Evolutionary conservation across 2,797 vertebrate genomes (phyloP), one percentile per base, ranked within the genome.

Genomic region (Champsocephalus esox): DNA sequence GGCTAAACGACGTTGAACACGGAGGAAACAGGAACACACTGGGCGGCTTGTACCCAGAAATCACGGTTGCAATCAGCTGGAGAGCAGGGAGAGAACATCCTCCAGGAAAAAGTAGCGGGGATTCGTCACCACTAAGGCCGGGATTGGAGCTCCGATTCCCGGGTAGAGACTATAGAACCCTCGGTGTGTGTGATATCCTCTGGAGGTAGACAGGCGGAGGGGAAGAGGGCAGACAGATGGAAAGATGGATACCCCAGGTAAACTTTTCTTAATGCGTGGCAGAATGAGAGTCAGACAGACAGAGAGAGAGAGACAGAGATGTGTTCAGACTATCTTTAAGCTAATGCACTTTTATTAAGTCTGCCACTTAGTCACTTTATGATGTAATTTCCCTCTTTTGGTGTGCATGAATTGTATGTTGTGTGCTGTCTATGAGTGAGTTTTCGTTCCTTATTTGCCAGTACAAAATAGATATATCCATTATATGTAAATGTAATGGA

Each of bases 261-360:
- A 91, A 92, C 59, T 90, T 83, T 88, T 80, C 72, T 57, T 80
- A 62, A 5, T 89, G 89, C 89, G 87, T 92, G 91, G 88, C 90
- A 87, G 46, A 62, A 9, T 28, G 50, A 73, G 4, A 50, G 45
- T 69, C 6, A 55, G 14, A 44, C 21, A 63, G 32, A n/a, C 12
- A 43, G 58, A 17, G 4, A 24, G 54, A 54, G 1, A 44, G 49
- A 69, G 9, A 38, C 32, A 67, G 21, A 10, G 32, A 13, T 43
- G 9, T 12, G 13, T 3, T 61, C 12, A 45, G 34, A 38, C 34
- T 12, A 59, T 17, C 1, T 48, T 12, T 0, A n/a, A 51, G 70
- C 14, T 44, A 9, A 38, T 38, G 2, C 34, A 38, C 34, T 38
- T 38, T 38, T 1, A 38, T 9, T 38, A 9, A 9, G 7, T 7